These are phyloP conservation scores for Saturnia pavonia DNA, from an alignment of 2,888 invertebrate genomes.

Conservation along the genomic window DNA sequence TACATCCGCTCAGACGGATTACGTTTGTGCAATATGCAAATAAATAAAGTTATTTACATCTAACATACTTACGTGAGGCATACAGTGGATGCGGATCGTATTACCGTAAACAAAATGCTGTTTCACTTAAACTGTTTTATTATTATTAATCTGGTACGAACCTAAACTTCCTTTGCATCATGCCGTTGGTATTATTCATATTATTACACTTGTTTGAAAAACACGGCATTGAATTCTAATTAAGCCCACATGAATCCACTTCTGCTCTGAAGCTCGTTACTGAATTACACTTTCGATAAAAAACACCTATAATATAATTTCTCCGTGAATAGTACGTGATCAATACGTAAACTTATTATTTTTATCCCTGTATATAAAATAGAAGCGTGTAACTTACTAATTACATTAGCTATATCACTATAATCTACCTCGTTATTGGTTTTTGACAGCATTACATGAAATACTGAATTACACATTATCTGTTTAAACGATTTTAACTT, in stretches of 20 bases:
- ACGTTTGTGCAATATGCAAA: constrained; percentile 12
- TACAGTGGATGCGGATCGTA: neutral
- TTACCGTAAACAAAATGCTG: neutral
- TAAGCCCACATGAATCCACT: neutral
- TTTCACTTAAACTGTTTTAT: neutral
- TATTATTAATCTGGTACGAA: neutral
- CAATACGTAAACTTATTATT: neutral
- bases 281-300: too few relatives aligned
- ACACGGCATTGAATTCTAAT: neutral
- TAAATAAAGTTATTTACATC: constrained; percentile 14
- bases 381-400: neutral
- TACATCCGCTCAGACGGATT: constrained; percentile 13
- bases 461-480: neutral
- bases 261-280: too few relatives aligned
- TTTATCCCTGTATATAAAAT: neutral
- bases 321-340: neutral
- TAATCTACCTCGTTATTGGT: neutral
- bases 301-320: neutral
- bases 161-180: neutral
- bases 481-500: neutral
- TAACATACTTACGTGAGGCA: neutral
- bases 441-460: neutral
- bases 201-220: neutral
- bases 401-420: neutral
- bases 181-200: neutral